Base-by-base conservation (phyloP, 1,140 invertebrate genomes). In the Aphelenchoides fujianensis region DNA sequence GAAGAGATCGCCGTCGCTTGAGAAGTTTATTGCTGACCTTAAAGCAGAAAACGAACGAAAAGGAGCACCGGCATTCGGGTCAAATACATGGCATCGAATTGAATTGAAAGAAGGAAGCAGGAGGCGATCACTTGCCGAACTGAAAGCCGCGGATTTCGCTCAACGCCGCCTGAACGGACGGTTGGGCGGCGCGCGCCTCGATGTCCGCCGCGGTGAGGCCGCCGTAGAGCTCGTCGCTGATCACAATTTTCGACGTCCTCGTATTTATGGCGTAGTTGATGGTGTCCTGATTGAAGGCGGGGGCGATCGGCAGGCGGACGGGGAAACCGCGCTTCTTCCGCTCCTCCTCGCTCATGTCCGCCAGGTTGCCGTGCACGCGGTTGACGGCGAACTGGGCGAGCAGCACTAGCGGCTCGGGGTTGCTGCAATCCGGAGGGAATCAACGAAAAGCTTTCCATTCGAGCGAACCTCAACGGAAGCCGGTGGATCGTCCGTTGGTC, bases 281-380 rank as follows among this genome's bases (percentile, higher is more conserved):
- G 7, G 5, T 19, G 5, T 59, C 55, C 5, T 19, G 55, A 59
- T 59, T 19, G 34, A 59, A 59, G 5, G 55, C 55, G 5, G 55
- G 55, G 28, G 55, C 5, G 7, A 59, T 59, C 12, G 5, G 19
- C 5, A 59, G 55, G 5, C 55, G 55, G 7, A 23, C 5, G 5
- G 55, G 55, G 5, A 59, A 59, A 7, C 19, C 5, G 5, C 34
- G 28, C 34, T 5, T 7, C 5, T 23, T 5, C 34, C 19, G 5
- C 23, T 59, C 55, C 34, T 59, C 55, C 34, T 59, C 55, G 55
- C 55, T 59, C 55, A 59, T 59, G 7, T 59, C 55, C 5, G 55
- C 55, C 19, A 59, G 23, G 34, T 59, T 59, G 5, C 55, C 55
- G 55, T 59, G 55, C 34, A 16, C 34, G 28, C 55, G 55, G 34